A percentile compares a stretch with the other conserved stretches of the same genome.
These are phyloP conservation scores for Blastomussa wellsi DNA, from an alignment of 92 coral and sea anemone species.

Conservation along the genomic window DNA sequence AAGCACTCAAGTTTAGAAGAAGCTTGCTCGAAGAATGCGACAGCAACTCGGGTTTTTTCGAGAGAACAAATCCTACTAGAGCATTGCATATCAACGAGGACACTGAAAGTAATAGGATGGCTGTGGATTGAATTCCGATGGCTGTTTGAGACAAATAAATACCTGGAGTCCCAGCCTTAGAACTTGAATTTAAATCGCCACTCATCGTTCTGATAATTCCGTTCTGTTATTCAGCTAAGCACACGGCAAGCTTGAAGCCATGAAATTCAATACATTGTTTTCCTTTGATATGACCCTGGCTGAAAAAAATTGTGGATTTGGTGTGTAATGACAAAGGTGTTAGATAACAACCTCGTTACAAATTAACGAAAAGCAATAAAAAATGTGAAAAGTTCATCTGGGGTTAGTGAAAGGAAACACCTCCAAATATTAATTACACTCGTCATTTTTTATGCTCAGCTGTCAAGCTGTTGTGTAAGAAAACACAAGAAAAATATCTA, in stretches of 20 bases:
- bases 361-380: constrained; percentile 38
- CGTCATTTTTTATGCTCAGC: background rate
- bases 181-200: constrained; percentile 10
- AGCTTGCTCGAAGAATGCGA: constrained; percentile 81
- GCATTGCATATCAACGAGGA: constrained; percentile 78
- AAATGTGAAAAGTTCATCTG: constrained; percentile 5
- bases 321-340: constrained; percentile 15
- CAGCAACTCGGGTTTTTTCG: constrained; percentile 68
- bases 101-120: constrained; percentile 63
- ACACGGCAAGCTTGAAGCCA: constrained; percentile 14
- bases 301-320: constrained; percentile 6
- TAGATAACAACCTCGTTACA: constrained; percentile 38
- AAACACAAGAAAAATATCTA: background rate
- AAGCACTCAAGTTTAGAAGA: constrained; percentile 79
- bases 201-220: constrained; percentile 5
- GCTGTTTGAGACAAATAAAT: constrained; percentile 16
- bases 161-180: background rate
- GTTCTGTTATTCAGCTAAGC: background rate
- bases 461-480: background rate
- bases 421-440: background rate
- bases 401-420: constrained; percentile 16
- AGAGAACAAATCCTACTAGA: constrained; percentile 79
- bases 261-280: constrained; percentile 43
- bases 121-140: constrained; percentile 63
- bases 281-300: constrained; percentile 10